Percentiles rank a stretch among this genome's conserved stretches.
Conservation (phyloP, 2,797 vertebrate species). For the Lemur catta region DNA sequence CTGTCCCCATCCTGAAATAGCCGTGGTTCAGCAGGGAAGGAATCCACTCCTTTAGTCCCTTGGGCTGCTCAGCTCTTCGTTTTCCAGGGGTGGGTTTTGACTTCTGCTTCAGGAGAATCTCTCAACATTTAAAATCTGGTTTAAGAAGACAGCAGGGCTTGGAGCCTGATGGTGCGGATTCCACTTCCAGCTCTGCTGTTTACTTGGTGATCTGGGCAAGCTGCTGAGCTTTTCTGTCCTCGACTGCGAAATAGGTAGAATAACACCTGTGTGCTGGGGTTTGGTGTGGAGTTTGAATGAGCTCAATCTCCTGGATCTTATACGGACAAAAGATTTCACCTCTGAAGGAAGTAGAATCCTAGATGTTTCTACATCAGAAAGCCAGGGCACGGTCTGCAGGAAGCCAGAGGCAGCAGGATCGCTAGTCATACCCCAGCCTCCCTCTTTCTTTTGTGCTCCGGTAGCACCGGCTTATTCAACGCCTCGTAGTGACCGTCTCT, state of each 20-base stretch:
- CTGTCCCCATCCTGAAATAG: slow-evolving; percentile 63
- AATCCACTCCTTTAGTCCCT: slow-evolving; percentile 13
- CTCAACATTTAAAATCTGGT: not conserved
- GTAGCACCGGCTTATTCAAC: not conserved
- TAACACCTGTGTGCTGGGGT: not conserved
- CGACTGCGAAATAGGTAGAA: not conserved
- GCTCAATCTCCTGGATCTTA: not conserved
- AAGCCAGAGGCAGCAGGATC: not conserved
- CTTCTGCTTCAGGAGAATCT: slow-evolving; percentile 32
- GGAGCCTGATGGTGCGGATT: accelerated
- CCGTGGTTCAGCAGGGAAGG: not conserved
- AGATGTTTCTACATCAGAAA: not conserved
- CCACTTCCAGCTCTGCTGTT: not conserved
- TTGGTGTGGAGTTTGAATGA: not conserved
- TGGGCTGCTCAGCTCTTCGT: not conserved
- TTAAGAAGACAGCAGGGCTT: not conserved
- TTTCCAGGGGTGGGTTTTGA: not conserved
- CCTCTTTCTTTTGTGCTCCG: not conserved
- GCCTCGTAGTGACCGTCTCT: accelerated
- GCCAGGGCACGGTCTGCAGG: not conserved
- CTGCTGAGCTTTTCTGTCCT: not conserved
- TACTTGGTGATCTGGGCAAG: not conserved
- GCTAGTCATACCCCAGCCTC: accelerated
- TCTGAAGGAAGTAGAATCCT: not conserved
- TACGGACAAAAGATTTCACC: not conserved